These are phyloP conservation scores for Andrena flavipes DNA, from an alignment of 2,888 invertebrate species.

Conservation along the genomic window DNA sequence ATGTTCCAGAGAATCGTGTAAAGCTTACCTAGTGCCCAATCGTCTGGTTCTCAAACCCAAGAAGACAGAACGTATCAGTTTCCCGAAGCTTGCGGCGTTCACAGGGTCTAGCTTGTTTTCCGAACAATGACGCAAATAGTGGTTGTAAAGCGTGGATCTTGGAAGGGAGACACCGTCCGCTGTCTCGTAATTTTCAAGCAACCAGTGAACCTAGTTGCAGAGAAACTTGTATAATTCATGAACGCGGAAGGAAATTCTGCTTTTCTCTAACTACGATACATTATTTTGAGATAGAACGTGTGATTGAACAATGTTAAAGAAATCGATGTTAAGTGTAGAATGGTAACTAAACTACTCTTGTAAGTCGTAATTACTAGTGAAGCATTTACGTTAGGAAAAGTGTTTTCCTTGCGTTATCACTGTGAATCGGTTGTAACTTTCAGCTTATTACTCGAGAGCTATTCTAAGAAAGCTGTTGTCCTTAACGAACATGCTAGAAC, in stretches of 20 bases:
- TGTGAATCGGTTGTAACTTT: background rate
- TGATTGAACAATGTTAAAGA: background rate
- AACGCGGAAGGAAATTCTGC: background rate
- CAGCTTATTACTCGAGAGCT: slow-evolving; percentile 16
- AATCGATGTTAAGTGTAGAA: background rate
- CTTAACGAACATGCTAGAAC: slow-evolving; percentile 64
- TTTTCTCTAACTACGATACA: slow-evolving; percentile 3
- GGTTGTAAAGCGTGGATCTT: slow-evolving; percentile 97
- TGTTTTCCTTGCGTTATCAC: background rate
- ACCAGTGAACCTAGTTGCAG: slow-evolving; percentile 92
- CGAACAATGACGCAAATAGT: slow-evolving; percentile 97
- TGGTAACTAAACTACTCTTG: background rate
- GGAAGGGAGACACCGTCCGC: slow-evolving; percentile 97
- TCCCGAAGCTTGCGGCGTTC: slow-evolving; percentile 99
- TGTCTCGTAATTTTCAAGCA: slow-evolving; percentile 99
- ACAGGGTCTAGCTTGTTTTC: slow-evolving; percentile 98
- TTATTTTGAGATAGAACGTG: background rate
- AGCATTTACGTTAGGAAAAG: slow-evolving; percentile 14
- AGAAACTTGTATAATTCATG: background rate
- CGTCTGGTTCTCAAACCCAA: slow-evolving; percentile 97
- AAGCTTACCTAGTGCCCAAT: slow-evolving; percentile 93
- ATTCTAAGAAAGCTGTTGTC: slow-evolving; percentile 40
- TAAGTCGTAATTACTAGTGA: slow-evolving; percentile 7
- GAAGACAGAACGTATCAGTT: slow-evolving; percentile 99
- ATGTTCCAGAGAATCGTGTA: background rate